Evolutionary conservation across 1,140 invertebrate genomes (phyloP), one percentile per base, ranked within the genome.

Genomic region (Apis florea): DNA sequence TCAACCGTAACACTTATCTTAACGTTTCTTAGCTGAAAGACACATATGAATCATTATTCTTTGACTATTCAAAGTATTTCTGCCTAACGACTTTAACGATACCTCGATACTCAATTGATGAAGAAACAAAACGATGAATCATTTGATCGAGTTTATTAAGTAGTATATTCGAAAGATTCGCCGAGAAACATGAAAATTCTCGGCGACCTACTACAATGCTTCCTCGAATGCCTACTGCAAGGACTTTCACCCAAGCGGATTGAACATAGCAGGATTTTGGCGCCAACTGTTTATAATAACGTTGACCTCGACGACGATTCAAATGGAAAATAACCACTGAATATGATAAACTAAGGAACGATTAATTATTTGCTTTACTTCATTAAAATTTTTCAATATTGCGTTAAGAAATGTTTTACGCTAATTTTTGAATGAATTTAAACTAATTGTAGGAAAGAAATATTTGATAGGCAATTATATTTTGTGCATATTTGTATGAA

Each of bases 221-320:
- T 72, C 19, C 56, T 73, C 64, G 64, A 61, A 58, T 66, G 40
- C 71, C 53, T 26, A 56, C 69, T 31, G 63, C 73, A 53, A 58
- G 74, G 54, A 86, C 84, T 86, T 86, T 83, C 84, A 86, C 84
- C 72, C 51, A 49, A 21, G 40, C 70, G 59, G 54, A 40, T 72
- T 40, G 49, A 79, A 47, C 74, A 51, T 40, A 40, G 26, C 61
- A 54, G 24, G 64, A 85, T 83, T 86, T 86, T 72, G 84, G 64
- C 70, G 84, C 58, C 75, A 81, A 81, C 24, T 59, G 54, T 24
- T 11, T 3, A 11, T 17, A n/a, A 56, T n/a, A 72, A 15, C 53
- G 40, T 53, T 49, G 12, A 8, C 40, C n/a, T 53, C 49, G 58
- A 40, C 47, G 47, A 26, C 6, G 1, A 9, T n/a, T 31, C 47